Base-by-base conservation (phyloP, 2,888 invertebrate genomes). In the Stegophylla sp. region DNA sequence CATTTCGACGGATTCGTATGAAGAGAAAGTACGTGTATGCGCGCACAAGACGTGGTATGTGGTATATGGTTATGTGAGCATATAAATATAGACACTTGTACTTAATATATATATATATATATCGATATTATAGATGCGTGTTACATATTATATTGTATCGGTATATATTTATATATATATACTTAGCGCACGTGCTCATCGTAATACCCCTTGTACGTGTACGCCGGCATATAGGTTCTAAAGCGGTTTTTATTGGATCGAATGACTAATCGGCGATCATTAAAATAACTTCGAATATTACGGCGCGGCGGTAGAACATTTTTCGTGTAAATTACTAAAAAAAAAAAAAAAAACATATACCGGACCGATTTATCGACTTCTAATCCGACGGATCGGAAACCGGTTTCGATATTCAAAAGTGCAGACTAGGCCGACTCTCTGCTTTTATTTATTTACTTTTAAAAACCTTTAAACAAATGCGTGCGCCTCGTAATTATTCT, bases 211-310 rank as follows among this genome's bases (percentile, higher is more conserved):
- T n/a, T n/a, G n/a, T n/a, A n/a, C n/a, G n/a, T n/a, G n/a, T n/a
- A 20, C 1, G 3, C 34, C 1, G 10, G 4, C n/a, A n/a, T 41
- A 15, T 64, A 15, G n/a, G 20, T n/a, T 26, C 10, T 41, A 5
- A 7, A 28, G n/a, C 34, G 53, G n/a, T 51, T 53, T 71, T 71
- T 71, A n/a, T 51, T 53, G 53, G 26, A 23, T 56, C 3, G 10
- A 51, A 43, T 56, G 71, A 71, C 56, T 56, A 56, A 72, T 56
- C 43, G 13, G 41, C n/a, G 56, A 56, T 56, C 56, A 23, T 56
- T 72, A 56, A 72, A 72, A 72, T n/a, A 56, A 56, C 34, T 56
- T 56, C n/a, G 41, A 56, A 43, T 23, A 72, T n/a, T 67, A 66
- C 53, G 48, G 20, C 45, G 51, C 5, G 51, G 51, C 71, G 13